Base-by-base conservation (phyloP, 2,113 vertebrate species). In the Ailuropoda melanoleuca region DNA sequence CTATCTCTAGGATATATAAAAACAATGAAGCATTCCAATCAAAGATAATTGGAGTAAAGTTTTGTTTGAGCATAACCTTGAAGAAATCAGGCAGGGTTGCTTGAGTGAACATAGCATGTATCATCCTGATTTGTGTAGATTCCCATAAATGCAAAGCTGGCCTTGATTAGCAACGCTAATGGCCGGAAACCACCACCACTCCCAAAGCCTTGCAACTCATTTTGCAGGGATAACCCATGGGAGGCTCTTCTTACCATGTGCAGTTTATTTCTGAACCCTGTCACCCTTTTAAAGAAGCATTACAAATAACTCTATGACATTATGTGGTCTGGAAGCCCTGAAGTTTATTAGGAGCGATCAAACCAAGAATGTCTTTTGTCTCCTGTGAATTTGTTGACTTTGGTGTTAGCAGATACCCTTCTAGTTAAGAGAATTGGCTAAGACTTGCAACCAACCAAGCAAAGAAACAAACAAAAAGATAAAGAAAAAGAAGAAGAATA, bases 231-330 rank as follows among this genome's bases (percentile, higher is more conserved):
- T 82, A 88, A 89, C 95, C 88, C 97, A 72, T 19, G 88, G 95
- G 97, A 96, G 97, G 90, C 66, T 85, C 94, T 90, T 95, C 72
- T 97, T 98, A 90, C 97, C 94, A 92, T 85, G 70, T 83, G 85
- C 88, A 94, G 94, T 88, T 94, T 90, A 94, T 97, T 98, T 98
- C 97, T 97, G 97, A 97, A 96, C 92, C 72, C 92, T 37, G 72
- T 95, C 93, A 94, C 94, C 97, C 90, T 96, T 96, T 97, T 95
- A 97, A 95, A 97, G 94, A 96, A 96, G 88, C 72, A 72, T 97
- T 94, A 95, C 95, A 96, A 97, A 97, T 95, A 95, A 96, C 94
- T 68, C 96, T 93, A n/a, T 96, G 97, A 93, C 93, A 95, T 88
- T 81, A 89, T 93, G 95, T 89, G 94, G 97, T 97, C 95, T 97